Base-by-base conservation (phyloP, 2,797 vertebrate species). In the Anableps anableps region DNA sequence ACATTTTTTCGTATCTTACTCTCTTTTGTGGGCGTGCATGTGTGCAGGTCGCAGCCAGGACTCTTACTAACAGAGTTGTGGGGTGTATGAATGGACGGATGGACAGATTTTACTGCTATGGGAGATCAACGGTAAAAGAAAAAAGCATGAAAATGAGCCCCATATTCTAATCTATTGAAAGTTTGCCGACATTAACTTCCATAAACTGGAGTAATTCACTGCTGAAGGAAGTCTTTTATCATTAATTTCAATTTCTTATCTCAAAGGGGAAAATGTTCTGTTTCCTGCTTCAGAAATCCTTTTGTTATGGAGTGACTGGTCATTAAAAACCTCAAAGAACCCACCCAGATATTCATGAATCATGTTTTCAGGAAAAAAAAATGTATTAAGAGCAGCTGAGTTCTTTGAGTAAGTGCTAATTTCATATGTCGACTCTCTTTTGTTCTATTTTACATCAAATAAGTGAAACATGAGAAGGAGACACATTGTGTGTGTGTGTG, bases 281-380 rank as follows among this genome's bases (percentile, higher is more conserved):
- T 16, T 47, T 51, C 45, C 55, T 66, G 80, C 60, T 72, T 66
- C 70, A 53, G 68, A 77, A 74, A 41, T 75, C 29, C 17, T 17
- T 74, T 26, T 70, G 38, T 41, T 26, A 26, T 43, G 38, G 38
- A 43, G 19, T 14, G 66, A 70, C n/a, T n/a, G 38, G 66, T 23
- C 21, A 41, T 66, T 21, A 38, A 21, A 62, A 36, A 21, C 29
- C 60, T 64, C 29, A 64, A 66, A 66, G 62, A 38, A 66, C 62
- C n/a, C 62, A 9, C 19, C 36, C 36, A 16, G 66, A 70, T 43
- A 70, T 14, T 26, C 36, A 26, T 43, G 36, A 68, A 68, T 43
- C 38, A 41, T 70, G 62, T 66, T 66, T 70, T n/a, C 66, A 70
- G 23, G 23, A 26, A 13, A 41, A 13, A 41, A 26, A 68, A 68